Evolutionary conservation across 2,113 vertebrate genomes (phyloP).

Genomic region (Bubo blakistoni): DNA sequence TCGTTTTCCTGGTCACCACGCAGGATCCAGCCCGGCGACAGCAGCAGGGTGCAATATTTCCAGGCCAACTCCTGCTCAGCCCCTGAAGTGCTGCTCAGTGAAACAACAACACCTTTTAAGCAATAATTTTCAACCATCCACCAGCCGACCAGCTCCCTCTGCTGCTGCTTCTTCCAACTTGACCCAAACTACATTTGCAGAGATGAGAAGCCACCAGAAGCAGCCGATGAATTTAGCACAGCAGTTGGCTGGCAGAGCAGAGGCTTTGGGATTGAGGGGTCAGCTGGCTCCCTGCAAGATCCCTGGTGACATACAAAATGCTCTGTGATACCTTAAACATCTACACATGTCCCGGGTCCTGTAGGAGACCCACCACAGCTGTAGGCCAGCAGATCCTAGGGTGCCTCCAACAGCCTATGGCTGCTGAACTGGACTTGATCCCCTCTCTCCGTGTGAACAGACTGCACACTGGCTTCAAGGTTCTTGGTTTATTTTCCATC

Average conservation of each 20-base stretch:
- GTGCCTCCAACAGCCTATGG: not conserved
- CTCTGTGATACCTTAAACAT: not conserved
- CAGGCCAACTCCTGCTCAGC: not conserved
- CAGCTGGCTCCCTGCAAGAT: not conserved
- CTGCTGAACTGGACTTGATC: not conserved
- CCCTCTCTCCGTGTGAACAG: not conserved
- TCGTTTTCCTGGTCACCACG: not conserved
- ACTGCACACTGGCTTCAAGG: not conserved
- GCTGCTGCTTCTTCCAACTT: slow-evolving; percentile 24
- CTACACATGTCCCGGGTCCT: not conserved
- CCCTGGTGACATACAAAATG: not conserved
- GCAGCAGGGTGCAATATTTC: not conserved
- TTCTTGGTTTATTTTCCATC: not conserved
- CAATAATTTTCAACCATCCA: not conserved
- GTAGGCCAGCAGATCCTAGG: not conserved
- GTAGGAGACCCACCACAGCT: not conserved
- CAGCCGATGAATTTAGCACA: not conserved
- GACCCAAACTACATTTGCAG: not conserved
- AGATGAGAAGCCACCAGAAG: not conserved
- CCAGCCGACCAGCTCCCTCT: slow-evolving; percentile 43
- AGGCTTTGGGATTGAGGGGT: not conserved
- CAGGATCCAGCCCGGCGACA: not conserved
- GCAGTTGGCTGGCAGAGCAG: not conserved
- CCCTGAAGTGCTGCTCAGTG: not conserved
- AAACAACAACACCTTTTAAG: not conserved